phyloP scores from a whole-genome alignment of 2,797 vertebrate genomes.

The Poliocrania exsul region DNA sequence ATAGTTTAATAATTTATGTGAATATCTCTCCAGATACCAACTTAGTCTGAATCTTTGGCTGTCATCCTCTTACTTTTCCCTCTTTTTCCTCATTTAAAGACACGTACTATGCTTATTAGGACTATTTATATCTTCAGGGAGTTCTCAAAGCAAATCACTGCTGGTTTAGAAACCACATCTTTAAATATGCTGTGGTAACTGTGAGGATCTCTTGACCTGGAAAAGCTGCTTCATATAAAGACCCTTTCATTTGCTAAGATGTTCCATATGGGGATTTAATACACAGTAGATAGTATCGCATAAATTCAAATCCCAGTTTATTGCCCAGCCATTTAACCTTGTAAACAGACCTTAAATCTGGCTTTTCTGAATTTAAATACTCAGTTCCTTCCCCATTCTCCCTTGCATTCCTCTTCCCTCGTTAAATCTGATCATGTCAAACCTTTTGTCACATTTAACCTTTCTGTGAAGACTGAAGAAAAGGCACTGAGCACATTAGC shows the following conservation, averaged over 20 bases:
- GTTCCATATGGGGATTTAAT: neutral
- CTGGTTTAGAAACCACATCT: neutral
- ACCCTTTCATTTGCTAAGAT: neutral
- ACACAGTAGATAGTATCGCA: neutral
- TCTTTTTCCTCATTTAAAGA: neutral
- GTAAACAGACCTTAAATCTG: neutral
- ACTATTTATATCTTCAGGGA: neutral
- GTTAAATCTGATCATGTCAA: neutral
- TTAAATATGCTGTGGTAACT: neutral
- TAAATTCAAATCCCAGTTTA: conserved; percentile 1
- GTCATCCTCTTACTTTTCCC: neutral
- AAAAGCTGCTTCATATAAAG: neutral
- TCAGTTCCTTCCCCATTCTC: neutral
- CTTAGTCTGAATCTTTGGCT: neutral
- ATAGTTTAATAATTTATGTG: neutral
- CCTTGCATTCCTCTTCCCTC: neutral
- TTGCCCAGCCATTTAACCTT: neutral
- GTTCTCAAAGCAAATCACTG: conserved; percentile 6
- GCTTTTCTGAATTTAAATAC: neutral
- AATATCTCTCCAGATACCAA: neutral
- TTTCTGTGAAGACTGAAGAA: neutral
- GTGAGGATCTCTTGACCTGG: neutral
- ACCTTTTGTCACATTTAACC: neutral
- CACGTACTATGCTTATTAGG: neutral
- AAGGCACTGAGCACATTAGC: neutral